These are phyloP conservation scores for Oreonectes daqikongensis DNA, from an alignment of 2,797 vertebrate species.

Conservation along the genomic window DNA sequence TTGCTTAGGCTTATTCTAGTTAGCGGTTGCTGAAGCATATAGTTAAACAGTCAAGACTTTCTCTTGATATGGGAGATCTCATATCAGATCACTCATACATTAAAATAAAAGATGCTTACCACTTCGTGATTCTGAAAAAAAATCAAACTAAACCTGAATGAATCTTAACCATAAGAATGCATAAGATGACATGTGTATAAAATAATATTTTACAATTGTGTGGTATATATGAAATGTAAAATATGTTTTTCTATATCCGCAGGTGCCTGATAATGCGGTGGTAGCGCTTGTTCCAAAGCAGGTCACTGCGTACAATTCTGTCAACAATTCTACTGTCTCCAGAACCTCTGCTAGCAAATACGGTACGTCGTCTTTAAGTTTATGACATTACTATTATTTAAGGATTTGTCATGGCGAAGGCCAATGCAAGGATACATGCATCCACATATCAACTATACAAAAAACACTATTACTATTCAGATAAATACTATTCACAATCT, in stretches of 20 bases:
- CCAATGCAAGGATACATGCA: neutral
- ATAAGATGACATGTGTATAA: neutral
- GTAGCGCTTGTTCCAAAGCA: slow-evolving; percentile 97
- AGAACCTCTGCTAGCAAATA: slow-evolving; percentile 98
- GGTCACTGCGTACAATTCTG: slow-evolving; percentile 95
- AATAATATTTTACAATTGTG: neutral
- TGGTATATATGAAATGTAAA: neutral
- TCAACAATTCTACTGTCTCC: slow-evolving; percentile 97
- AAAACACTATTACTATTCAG: neutral
- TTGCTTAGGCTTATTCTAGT: slow-evolving; percentile 53
- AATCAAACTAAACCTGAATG: neutral
- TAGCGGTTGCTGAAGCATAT: slow-evolving; percentile 39
- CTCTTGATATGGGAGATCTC: slow-evolving; percentile 70
- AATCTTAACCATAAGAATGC: neutral
- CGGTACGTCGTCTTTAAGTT: slow-evolving; percentile 81
- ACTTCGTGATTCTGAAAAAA: neutral
- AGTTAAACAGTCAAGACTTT: slow-evolving; percentile 37
- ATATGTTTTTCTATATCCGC: slow-evolving; percentile 40
- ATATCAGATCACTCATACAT: slow-evolving; percentile 54
- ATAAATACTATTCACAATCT: neutral
- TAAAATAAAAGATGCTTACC: neutral
- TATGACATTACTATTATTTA: neutral
- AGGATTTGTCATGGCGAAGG: neutral
- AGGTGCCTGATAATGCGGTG: slow-evolving; percentile 94
- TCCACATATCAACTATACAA: neutral